Evolutionary conservation across 2,888 invertebrate genomes (phyloP), one percentile per base, ranked within the genome.

Genomic region (Heteromurus nitidus): DNA sequence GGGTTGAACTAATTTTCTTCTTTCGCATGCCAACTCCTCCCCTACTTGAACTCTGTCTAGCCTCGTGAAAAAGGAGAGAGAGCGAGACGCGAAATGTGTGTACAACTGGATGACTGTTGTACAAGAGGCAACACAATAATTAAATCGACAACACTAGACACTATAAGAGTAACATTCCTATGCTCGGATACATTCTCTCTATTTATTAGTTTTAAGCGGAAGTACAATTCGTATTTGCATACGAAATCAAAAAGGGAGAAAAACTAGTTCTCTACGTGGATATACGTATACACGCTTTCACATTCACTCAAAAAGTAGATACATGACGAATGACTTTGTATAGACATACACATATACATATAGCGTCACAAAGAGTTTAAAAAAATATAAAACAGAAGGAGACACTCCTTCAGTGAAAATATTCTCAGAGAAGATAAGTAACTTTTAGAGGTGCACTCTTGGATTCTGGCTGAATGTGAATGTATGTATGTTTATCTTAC

Each of bases 1-100:
- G 75, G 67, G 75, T n/a, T 75, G 75, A 67, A 75, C 75, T 75
- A 75, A 75, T 75, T 75, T 68, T 75, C 75, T 67, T 44, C 31
- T 65, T 42, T 42, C 20, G 30, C 30, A 67, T 67, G 67, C 58
- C 67, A 67, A 75, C 58, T 55, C 55, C 55, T 13, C 26, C 60
- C 74, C 53, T 65, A 74, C 65, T 58, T 47, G 62, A 62, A 47
- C 31, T 69, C 55, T 55, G 73, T 50, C 62, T 50, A 64, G n/a
- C n/a, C 47, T 50, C 22, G 26, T 26, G 64, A 47, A 26, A 18
- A 50, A 36, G 22, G 28, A 24, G 36, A 20, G 53, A 22, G 31
- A 47, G 44, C 26, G 65, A 42, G 13, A 20, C 11, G 13, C 2
- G 18, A 22, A 22, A n/a, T n/a, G n/a, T n/a, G n/a, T n/a, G n/a